Conservation (phyloP, 2,888 invertebrate genomes). For the Galerucella pusilla region DNA sequence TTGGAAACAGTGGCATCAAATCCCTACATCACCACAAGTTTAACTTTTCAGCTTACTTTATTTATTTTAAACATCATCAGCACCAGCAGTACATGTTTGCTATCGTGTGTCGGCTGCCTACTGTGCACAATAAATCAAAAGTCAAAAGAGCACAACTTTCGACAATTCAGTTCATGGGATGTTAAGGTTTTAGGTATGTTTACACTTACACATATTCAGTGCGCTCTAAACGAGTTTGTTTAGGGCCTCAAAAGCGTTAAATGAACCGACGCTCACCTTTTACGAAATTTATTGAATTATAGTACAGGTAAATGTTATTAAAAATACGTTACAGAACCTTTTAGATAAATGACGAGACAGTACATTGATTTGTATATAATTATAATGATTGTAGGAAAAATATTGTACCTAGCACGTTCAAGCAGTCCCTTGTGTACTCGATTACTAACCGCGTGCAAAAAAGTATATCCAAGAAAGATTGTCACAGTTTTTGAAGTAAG, state of each 20-base stretch:
- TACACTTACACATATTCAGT: slow-evolving; percentile 15
- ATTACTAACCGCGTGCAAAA: no score
- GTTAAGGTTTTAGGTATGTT: slow-evolving; percentile 16
- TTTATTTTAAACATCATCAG: slow-evolving; percentile 19
- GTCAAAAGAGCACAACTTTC: slow-evolving; percentile 15
- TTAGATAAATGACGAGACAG: no score
- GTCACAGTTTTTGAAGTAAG: not conserved
- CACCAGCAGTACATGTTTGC: slow-evolving; percentile 14
- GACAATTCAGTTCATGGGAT: slow-evolving; percentile 16
- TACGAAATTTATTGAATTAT: not conserved
- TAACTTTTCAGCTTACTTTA: slow-evolving; percentile 11
- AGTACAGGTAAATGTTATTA: not conserved
- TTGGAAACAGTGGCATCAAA: slow-evolving; percentile 14
- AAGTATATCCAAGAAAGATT: no score
- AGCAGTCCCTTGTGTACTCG: no score
- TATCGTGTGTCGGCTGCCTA: slow-evolving; percentile 15
- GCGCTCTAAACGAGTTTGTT: slow-evolving; percentile 6
- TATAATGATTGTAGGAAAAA: no score
- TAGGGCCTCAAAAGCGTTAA: slow-evolving; percentile 1
- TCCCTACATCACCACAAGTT: slow-evolving; percentile 8
- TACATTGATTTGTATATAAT: no score
- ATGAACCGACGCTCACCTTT: not conserved
- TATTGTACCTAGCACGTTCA: no score
- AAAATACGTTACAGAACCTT: not conserved
- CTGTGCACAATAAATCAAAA: slow-evolving; percentile 19